Base-by-base conservation (phyloP, 2,888 invertebrate species). In the Pherbina coryleti region DNA sequence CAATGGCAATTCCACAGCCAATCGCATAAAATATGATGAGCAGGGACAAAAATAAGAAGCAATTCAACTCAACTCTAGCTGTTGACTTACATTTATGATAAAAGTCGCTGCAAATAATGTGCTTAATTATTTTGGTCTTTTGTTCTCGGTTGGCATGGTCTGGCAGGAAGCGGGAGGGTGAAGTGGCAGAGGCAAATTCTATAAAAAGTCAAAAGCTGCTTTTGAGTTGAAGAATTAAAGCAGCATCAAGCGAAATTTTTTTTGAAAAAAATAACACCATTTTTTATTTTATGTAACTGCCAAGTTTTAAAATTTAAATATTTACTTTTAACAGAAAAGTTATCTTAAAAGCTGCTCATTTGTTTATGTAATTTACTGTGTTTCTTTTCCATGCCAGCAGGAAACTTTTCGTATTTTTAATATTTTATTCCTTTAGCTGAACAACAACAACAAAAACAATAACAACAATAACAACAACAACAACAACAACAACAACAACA, bases 341-440 rank as follows among this genome's bases (percentile, higher is more conserved):
- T 25, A 8, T 60, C 5, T 60, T 60, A 7, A 19, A 25, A 25
- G 22, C 60, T 25, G 22, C 28, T 60, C 25, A 60, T 25, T 60
- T 60, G 11, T 4, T 60, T 25, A 14, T 60, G 22, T 19, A 19
- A 9, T 25, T n/a, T 34, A 31, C 9, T 34, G n/a, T 5, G n/a
- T 34, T 34, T 64, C 17, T 34, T 34, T n/a, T 8, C 9, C n/a
- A n/a, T 64, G 31, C 14, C 28, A 22, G 49, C 49, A 1, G 14
- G 49, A 69, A 69, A 69, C 49, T 62, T 62, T 64, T 34, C 60
- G 17, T 64, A 64, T 34, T 64, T 64, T n/a, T 31, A 34, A 31
- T 28, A 31, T 28, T 62, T 28, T 62, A 22, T 22, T 14, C 1
- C 17, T 31, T 25, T 25, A 62, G 17, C 17, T 28, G 17, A 22